These are phyloP conservation scores for Amphimallon solstitiale DNA, from an alignment of 2,888 invertebrate genomes.

Conservation along the genomic window DNA sequence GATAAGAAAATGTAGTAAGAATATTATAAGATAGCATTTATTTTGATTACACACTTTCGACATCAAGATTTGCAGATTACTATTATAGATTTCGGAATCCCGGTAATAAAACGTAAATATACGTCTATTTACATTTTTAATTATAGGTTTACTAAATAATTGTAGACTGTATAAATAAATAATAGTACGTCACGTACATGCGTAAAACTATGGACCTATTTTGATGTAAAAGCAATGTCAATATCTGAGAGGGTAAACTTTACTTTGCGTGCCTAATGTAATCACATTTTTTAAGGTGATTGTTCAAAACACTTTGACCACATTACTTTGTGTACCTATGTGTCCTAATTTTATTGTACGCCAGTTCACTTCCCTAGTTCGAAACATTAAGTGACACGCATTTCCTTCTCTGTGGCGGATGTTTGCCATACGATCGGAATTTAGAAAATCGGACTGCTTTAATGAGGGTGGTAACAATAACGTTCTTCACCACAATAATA, in stretches of 20 bases:
- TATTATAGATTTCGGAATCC: too few species aligned
- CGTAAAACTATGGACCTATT: too few species aligned
- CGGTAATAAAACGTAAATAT: too few species aligned
- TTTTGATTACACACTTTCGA: too few species aligned
- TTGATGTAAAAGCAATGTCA: conserved; percentile 19
- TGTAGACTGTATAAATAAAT: too few species aligned
- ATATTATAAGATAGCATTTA: too few species aligned
- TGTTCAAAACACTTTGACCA: conserved; percentile 25
- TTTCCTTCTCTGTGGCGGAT: conserved; percentile 13
- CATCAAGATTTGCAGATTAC: too few species aligned
- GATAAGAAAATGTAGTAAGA: too few species aligned
- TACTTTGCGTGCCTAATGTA: conserved; percentile 16
- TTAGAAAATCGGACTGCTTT: conserved; percentile 5
- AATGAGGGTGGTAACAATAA: conserved; percentile 19
- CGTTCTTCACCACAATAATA: not conserved
- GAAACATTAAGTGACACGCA: conserved; percentile 14
- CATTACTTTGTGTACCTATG: conserved; percentile 1
- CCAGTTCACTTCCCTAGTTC: conserved; percentile 6
- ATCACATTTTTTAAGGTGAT: conserved; percentile 28
- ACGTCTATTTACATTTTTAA: too few species aligned
- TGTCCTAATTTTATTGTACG: conserved; percentile 14
- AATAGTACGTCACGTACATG: too few species aligned
- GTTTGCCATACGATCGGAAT: conserved; percentile 4
- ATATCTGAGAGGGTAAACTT: conserved; percentile 14
- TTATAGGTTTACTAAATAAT: too few species aligned